Percentiles rank a stretch among this genome's conserved stretches.
Evolutionary conservation across 2,888 invertebrate genomes (phyloP).

Genomic region (Adelphocoris suturalis): DNA sequence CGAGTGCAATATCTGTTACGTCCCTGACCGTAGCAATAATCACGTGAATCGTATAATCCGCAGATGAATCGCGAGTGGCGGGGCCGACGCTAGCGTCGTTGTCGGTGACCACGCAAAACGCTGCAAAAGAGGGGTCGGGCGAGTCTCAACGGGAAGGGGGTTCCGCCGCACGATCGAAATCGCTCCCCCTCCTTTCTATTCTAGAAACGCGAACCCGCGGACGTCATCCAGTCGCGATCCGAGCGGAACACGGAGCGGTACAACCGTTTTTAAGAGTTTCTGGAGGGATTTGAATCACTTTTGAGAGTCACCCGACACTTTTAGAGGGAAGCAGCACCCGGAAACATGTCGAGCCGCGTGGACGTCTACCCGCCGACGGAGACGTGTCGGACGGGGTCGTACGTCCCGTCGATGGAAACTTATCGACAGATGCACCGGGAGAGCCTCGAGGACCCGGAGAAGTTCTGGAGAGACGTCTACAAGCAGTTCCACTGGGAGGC

Average conservation of each 20-base stretch:
- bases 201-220: not conserved
- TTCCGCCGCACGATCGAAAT: slow-evolving; percentile 31
- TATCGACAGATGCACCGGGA: slow-evolving; percentile 91
- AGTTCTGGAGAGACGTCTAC: slow-evolving; percentile 93
- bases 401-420: slow-evolving; percentile 86
- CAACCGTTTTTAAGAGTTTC: not conserved
- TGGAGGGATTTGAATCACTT: not conserved
- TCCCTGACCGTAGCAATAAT: not conserved
- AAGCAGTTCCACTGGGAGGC: slow-evolving; percentile 96
- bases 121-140: not conserved
- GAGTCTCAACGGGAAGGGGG: not conserved
- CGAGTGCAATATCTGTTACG: too few relatives aligned
- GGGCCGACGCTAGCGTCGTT: slow-evolving; percentile 1
- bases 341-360: slow-evolving; percentile 77
- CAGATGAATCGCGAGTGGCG: not conserved
- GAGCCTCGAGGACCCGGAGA: slow-evolving; percentile 92
- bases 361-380: slow-evolving; percentile 71
- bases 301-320: not conserved
- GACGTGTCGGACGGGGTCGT: slow-evolving; percentile 79
- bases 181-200: not conserved
- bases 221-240: not conserved
- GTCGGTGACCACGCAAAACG: not conserved
- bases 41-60: not conserved
- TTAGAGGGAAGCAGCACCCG: not conserved
- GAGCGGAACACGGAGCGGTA: not conserved